Evolutionary conservation across 2,113 vertebrate genomes (phyloP), one percentile per base, ranked within the genome.

Genomic region (Formicarius rufipectus): DNA sequence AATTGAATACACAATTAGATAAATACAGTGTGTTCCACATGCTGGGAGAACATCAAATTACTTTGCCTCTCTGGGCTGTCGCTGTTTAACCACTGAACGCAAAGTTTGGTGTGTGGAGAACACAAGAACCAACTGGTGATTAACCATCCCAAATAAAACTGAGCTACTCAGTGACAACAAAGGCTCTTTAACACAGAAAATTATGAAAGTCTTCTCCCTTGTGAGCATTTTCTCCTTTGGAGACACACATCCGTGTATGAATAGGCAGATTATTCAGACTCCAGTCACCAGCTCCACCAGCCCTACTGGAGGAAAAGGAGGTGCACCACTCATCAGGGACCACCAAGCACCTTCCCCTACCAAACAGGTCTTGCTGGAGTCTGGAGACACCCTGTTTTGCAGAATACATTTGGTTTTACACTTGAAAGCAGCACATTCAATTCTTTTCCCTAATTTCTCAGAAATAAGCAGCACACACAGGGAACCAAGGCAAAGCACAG

Each of bases 1-100:
- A 96, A 93, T 80, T 78, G 95, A 86, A 95, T 86, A 40, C 80
- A 90, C 83, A 92, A 90, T 94, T 92, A 93, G 92, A 95, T 96
- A 95, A 96, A 96, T 93, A 95, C 93, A 95, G 93, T 35, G 88
- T 93, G 93, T 93, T 96, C 91, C 83, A 94, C 95, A 94, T 23
- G 80, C 90, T 88, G 90, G 93, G 94, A 96, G 94, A 96, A 95
- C 94, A 97, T 71, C 93, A 81, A 75, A 95, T 80, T 93, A 96
- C 96, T 96, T 92, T 47, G 87, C 60, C 73, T 96, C 91, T 78
- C 84, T 53, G 80, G 76, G 73, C 64, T 88, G 52, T 89, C 4
- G 44, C 89, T 84, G 58, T 90, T 93, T 78, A 93, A 97, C 86
- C 95, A 89, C 83, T 39, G 90, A 95, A 86, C 44, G 52, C 81